A percentile compares a stretch with the other conserved stretches of the same genome.
Evolutionary conservation across 2,888 invertebrate genomes (phyloP).

Genomic region (Dendrolimus pini): DNA sequence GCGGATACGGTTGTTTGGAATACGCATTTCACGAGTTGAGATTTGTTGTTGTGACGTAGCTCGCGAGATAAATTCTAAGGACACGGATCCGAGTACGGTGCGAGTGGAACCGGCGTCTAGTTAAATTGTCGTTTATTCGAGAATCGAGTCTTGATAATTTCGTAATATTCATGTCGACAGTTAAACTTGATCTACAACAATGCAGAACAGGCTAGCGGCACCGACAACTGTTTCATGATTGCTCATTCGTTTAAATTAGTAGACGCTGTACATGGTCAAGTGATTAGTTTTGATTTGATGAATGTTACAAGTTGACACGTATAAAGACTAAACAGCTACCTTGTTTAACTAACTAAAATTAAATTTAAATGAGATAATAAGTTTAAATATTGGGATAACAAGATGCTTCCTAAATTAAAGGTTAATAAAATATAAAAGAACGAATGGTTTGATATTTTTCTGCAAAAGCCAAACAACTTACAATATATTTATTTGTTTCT

Average conservation of each 20-base stretch:
- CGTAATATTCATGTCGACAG: slow-evolving; percentile 21
- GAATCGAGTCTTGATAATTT: slow-evolving; percentile 20
- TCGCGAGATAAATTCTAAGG: slow-evolving; percentile 30
- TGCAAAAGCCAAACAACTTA: too few species aligned
- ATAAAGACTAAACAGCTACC: too few species aligned
- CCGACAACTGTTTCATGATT: slow-evolving; percentile 22
- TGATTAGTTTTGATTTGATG: slow-evolving; percentile 9
- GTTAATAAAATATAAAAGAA: too few species aligned
- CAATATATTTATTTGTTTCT: too few species aligned
- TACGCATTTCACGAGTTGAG: slow-evolving; percentile 58
- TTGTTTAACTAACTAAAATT: too few species aligned
- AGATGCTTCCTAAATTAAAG: too few species aligned
- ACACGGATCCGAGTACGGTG: slow-evolving; percentile 21
- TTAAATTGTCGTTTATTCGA: slow-evolving; percentile 3
- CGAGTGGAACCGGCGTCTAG: slow-evolving; percentile 3
- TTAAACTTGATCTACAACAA: slow-evolving; percentile 22
- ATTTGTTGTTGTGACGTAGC: slow-evolving; percentile 60
- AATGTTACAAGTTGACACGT: too few species aligned
- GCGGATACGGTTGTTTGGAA: slow-evolving; percentile 39
- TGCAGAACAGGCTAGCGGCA: slow-evolving; percentile 15
- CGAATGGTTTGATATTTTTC: too few species aligned
- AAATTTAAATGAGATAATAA: too few species aligned
- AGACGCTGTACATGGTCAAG: slow-evolving; percentile 16
- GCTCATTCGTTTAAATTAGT: slow-evolving; percentile 31
- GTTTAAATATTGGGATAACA: too few species aligned